Percentiles rank a stretch among this genome's conserved stretches.
Conservation (phyloP, 2,797 vertebrate genomes). For the Lepus townsendii region DNA sequence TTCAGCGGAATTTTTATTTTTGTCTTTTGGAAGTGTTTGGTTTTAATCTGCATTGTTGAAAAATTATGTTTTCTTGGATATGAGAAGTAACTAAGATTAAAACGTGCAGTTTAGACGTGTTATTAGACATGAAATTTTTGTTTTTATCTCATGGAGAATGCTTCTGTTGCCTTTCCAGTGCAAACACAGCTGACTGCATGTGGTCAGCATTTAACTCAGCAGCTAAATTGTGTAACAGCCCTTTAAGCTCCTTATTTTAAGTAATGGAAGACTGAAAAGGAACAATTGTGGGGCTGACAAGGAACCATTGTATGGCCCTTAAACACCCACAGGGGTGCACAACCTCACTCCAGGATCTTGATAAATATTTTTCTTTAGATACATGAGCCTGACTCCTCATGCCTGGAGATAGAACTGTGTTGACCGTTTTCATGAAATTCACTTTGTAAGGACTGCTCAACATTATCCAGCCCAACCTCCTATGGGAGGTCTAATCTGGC, state of each 20-base stretch:
- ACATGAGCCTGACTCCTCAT: not conserved
- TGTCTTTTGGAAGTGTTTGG: not conserved
- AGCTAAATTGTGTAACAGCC: not conserved
- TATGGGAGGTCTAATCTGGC: not conserved
- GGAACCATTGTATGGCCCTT: not conserved
- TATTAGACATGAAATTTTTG: slow-evolving; percentile 11
- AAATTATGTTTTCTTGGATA: not conserved
- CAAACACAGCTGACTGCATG: slow-evolving; percentile 48
- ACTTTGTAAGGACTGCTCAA: not conserved
- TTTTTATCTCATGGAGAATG: not conserved
- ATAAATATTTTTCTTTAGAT: not conserved
- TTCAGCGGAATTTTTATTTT: not conserved
- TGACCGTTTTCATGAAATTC: not conserved
- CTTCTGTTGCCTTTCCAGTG: not conserved
- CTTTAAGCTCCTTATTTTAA: not conserved
- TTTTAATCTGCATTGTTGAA: not conserved
- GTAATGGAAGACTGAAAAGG: not conserved
- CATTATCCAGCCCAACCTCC: not conserved
- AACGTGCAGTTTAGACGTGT: too few species aligned
- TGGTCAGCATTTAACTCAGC: not conserved
- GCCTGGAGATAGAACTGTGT: not conserved
- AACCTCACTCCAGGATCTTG: not conserved
- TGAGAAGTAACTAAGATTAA: not conserved
- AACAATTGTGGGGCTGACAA: not conserved
- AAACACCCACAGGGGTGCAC: not conserved